A percentile compares a stretch with the other conserved stretches of the same genome.
phyloP scores from a whole-genome alignment of 2,888 invertebrate genomes.

The Latrodectus elegans region DNA sequence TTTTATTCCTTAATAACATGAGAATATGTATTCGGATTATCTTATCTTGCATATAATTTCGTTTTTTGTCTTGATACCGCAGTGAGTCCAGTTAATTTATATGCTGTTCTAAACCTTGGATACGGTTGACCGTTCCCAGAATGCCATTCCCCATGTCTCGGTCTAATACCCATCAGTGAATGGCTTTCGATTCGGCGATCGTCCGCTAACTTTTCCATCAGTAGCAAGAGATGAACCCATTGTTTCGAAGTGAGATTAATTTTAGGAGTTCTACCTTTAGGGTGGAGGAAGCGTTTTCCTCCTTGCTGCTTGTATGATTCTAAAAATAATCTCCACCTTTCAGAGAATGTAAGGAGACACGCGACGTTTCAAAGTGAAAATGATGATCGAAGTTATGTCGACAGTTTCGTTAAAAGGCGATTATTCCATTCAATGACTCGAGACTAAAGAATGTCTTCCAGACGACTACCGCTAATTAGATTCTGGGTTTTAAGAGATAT shows the following conservation, averaged over 20 bases:
- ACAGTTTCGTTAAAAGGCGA: background rate
- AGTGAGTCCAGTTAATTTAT: background rate
- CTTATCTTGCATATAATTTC: background rate
- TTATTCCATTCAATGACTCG: too few relatives aligned
- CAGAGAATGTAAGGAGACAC: background rate
- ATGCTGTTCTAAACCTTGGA: background rate
- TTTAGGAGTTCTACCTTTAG: background rate
- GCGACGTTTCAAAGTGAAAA: background rate
- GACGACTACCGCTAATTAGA: too few relatives aligned
- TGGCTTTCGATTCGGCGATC: background rate
- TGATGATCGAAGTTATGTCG: background rate
- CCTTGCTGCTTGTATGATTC: background rate
- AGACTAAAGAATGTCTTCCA: too few relatives aligned
- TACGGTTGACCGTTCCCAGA: slow-evolving; percentile 40
- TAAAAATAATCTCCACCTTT: background rate
- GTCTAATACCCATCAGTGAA: slow-evolving; percentile 32
- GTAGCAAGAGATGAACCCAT: background rate
- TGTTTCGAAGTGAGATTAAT: slow-evolving; percentile 3
- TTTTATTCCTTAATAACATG: background rate
- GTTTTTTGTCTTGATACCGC: background rate
- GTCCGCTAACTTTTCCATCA: background rate
- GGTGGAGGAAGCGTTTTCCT: background rate
- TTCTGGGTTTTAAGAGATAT: too few relatives aligned
- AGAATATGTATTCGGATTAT: background rate
- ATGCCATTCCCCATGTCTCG: slow-evolving; percentile 39